Evolutionary conservation across 37 sponge, comb jelly and placozoan species (phyloP), one percentile per base, ranked within the genome.

Genomic region (Haliclona indistincta): DNA sequence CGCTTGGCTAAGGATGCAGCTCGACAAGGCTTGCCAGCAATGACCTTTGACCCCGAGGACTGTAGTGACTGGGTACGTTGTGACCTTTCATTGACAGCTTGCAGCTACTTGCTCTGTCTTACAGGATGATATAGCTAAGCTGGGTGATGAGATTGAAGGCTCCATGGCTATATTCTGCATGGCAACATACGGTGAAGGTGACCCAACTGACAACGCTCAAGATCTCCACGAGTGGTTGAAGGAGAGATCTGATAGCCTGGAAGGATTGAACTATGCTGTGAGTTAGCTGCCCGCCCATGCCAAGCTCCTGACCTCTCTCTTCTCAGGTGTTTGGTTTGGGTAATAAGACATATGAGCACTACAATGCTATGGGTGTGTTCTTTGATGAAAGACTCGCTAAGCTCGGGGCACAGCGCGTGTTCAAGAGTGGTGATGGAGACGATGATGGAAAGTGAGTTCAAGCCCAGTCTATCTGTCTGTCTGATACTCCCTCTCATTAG

Each of bases 281-380:
- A 39, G 26, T 44, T 43, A 8, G 8, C 19, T 45, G 7, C 49
- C 7, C 6, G 42, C 53, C 7, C 52, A 23, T 7, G 6, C 32
- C 25, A 13, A 23, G 4, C 52, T 70, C 28, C 34, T 11, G n/a
- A 20, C 11, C 26, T 13, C 43, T 37, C 38, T 30, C 64, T 53
- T 70, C 68, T 52, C 29, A 84, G 74, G 97, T 98, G 56, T 95
- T 98, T 81, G 94, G 86, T 3, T 79, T 98, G 41, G 99, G 99
- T 43, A 98, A 98, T 81, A 93, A 95, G 85, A 98, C 99, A 2
- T 98, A 98, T 54, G 99, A 98, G 42, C 85, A 95, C 81, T 98
- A 76, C 76, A 98, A 98, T 68, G 74, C 66, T 49, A 93, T 98
- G 73, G 96, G 86, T 23, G 68, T 89, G 4, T 74, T 81, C 38